Percentiles rank a stretch among this genome's conserved stretches.
Conservation (phyloP, 2,888 invertebrate genomes). For the Panopea generosa region DNA sequence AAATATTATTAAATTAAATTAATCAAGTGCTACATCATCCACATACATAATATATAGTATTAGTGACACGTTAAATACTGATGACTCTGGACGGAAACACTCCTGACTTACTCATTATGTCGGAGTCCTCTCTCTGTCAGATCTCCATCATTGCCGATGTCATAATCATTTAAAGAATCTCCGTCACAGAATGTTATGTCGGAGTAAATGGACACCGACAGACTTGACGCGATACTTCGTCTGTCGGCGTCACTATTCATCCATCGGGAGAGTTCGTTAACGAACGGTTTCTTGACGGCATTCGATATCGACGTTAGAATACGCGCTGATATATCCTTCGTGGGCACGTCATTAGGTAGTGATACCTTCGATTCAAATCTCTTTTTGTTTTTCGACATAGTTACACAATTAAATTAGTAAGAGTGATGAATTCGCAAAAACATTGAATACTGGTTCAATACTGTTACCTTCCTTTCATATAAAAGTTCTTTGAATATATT, state of each 20-base stretch:
- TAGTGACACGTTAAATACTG: too few relatives aligned
- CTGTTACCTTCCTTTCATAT: too few relatives aligned
- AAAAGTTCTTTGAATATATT: too few relatives aligned
- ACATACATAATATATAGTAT: too few relatives aligned
- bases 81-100: too few relatives aligned
- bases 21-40: too few relatives aligned
- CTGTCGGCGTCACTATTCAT: slow-evolving; percentile 41
- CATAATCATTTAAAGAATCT: slow-evolving; percentile 40
- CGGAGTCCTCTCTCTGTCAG: neutral
- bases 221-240: slow-evolving; percentile 42
- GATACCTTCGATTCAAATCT: slow-evolving; percentile 37
- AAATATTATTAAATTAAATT: too few relatives aligned
- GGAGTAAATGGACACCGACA: slow-evolving; percentile 61
- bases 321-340: slow-evolving; percentile 46
- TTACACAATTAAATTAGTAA: neutral
- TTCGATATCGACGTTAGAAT: slow-evolving; percentile 53
- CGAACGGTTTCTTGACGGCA: slow-evolving; percentile 45
- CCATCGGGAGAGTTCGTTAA: slow-evolving; percentile 38
- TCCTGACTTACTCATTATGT: neutral
- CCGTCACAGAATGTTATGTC: slow-evolving; percentile 59
- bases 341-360: slow-evolving; percentile 33
- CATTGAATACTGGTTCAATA: too few relatives aligned
- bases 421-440: neutral
- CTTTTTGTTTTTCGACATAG: slow-evolving; percentile 14
- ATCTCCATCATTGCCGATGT: slow-evolving; percentile 20